phyloP scores from a whole-genome alignment of 2,113 vertebrate species.

The Crotalus horridus region DNA sequence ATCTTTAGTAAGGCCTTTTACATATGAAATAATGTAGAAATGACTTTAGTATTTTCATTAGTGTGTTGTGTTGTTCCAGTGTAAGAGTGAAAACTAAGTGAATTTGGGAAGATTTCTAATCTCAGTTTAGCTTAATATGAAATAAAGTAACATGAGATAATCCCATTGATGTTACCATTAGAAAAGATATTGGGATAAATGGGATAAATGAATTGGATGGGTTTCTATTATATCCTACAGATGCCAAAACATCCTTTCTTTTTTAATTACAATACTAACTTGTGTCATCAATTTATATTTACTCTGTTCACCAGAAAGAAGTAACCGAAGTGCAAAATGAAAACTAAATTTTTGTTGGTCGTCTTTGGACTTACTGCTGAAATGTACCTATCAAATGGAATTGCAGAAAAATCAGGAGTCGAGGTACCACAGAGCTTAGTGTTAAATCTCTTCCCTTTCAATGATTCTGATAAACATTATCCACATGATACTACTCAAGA shows the following conservation, averaged over 20 bases:
- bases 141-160: neutral
- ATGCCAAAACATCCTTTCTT: neutral
- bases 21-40: neutral
- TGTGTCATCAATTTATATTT: neutral
- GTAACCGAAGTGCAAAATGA: conserved; percentile 46
- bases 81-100: neutral
- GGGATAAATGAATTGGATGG: neutral
- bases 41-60: neutral
- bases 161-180: neutral
- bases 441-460: neutral
- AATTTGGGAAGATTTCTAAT: neutral
- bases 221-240: neutral
- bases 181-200: neutral
- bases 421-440: conserved; percentile 7
- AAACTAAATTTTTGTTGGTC: conserved; percentile 47
- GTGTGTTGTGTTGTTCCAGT: neutral
- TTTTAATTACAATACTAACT: neutral
- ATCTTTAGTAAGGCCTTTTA: neutral
- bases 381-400: conserved; percentile 4
- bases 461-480: conserved; percentile 12
- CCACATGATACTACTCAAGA: neutral
- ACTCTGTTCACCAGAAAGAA: conserved; percentile 24
- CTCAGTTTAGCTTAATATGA: neutral
- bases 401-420: neutral
- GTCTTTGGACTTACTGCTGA: conserved; percentile 52